Evolutionary conservation across 1,140 invertebrate species (phyloP), one percentile per base, ranked within the genome.

Genomic region (Lucilia sericata): DNA sequence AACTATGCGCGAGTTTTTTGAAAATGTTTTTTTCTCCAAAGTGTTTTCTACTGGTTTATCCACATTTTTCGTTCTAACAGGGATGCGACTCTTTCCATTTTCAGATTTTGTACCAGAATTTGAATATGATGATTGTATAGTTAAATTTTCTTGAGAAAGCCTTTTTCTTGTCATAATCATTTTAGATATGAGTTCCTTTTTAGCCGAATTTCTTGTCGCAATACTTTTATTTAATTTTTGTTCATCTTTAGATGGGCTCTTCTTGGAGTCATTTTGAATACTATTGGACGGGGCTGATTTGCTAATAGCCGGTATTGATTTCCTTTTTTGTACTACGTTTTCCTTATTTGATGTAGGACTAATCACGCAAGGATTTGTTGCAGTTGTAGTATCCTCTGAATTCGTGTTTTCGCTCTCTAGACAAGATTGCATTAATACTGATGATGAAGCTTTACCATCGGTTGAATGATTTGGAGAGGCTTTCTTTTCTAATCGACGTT

Each of bases 111-210:
- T 13, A 13, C 9, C 5, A 12, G 17, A 13, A 13, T 80, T 49
- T 21, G 42, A n/a, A 70, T 21, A 19, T 10, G 21, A 21, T 70
- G 65, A 10, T 70, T 19, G n/a, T 21, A 80, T 25, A 25, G 21
- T 3, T 49, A 80, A 2, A 9, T 65, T 81, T 70, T 89, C 88
- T 7, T 86, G 84, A 5, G 87, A 88, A 85, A 88, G 65, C 1
- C 88, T 84, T 25, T 90, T 90, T 0, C 88, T 86, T 60, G 88
- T 88, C 82, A 89, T 87, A 74, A 86, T 82, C 84, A 84, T 86
- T 25, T 82, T 42, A 49, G 30, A 85, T 9, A 87, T 78, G 0
- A 84, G 80, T 83, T 86, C 83, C 12, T 85, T 86, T 7, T 85
- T 85, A 0, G 88, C 85, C 7, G 88, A 85, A n/a, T 87, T 86